phyloP scores from a whole-genome alignment of 2,113 vertebrate species.

The Ceyx melanurus region DNA sequence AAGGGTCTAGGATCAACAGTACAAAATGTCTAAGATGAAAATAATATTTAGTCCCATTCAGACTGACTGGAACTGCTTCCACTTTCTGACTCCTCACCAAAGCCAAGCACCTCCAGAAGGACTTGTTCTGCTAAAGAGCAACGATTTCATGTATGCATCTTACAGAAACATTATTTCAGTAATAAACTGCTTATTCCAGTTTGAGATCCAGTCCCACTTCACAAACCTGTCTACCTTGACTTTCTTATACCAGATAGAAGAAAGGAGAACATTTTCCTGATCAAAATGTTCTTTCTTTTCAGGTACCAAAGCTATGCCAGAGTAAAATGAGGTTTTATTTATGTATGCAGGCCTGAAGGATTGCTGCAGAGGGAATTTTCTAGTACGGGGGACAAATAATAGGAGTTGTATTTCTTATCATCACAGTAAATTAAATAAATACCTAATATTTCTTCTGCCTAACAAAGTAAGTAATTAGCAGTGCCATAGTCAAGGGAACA shows the following conservation, averaged over 20 bases:
- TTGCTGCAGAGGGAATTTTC: background rate
- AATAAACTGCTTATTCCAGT: background rate
- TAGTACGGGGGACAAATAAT: constrained; percentile 20
- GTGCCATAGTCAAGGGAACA: constrained; percentile 48
- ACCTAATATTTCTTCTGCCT: constrained; percentile 28
- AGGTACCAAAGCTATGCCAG: background rate
- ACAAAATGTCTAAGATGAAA: background rate
- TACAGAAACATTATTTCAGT: background rate
- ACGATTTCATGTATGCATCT: background rate
- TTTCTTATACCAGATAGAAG: background rate
- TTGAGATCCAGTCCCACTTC: background rate
- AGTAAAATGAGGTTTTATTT: background rate
- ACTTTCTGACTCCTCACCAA: background rate
- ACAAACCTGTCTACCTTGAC: background rate
- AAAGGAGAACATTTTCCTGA: background rate
- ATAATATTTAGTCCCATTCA: background rate
- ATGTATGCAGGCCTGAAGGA: background rate
- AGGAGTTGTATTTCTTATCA: constrained; percentile 41
- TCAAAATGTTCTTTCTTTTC: background rate
- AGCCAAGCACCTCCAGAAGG: background rate
- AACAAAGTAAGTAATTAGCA: constrained; percentile 61
- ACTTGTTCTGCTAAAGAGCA: background rate
- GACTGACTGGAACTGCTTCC: background rate
- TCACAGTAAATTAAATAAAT: constrained; percentile 56
- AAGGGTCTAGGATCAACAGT: background rate